Percentiles rank a stretch among this genome's conserved stretches.
phyloP scores from a whole-genome alignment of 2,113 vertebrate genomes.

The Scomber colias region DNA sequence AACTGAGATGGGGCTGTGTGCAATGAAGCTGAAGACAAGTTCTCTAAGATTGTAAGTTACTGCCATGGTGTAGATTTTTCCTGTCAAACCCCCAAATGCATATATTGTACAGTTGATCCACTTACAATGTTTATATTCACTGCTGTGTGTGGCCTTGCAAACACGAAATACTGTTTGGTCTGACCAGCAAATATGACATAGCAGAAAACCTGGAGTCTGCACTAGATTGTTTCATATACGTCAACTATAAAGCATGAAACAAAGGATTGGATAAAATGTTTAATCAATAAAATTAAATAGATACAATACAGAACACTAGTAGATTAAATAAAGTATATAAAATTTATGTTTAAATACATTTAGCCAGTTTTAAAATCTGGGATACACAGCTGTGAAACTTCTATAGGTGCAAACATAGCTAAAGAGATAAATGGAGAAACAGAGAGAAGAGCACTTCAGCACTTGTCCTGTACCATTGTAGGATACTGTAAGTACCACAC shows the following conservation, averaged over 20 bases:
- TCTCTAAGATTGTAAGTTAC: neutral
- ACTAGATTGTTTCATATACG: neutral
- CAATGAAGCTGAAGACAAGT: too few species aligned
- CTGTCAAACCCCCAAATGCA: too few species aligned
- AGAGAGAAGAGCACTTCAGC: neutral
- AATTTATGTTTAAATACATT: slow-evolving; percentile 37
- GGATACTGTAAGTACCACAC: neutral
- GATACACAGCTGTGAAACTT: neutral
- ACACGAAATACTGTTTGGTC: neutral
- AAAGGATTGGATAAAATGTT: neutral
- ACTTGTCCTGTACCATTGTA: too few species aligned
- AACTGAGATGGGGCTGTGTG: too few species aligned
- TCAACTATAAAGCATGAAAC: neutral
- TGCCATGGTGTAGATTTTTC: neutral
- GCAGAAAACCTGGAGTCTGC: neutral
- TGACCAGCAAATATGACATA: neutral
- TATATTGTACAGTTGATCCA: too few species aligned
- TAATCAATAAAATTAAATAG: slow-evolving; percentile 42
- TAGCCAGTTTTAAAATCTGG: neutral
- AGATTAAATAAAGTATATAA: neutral
- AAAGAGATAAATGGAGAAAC: neutral
- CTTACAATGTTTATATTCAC: too few species aligned
- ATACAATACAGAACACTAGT: neutral
- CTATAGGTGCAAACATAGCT: neutral
- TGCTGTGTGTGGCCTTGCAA: neutral